phyloP scores from a whole-genome alignment of 1,140 invertebrate species.

The Temnothorax longispinosus region DNA sequence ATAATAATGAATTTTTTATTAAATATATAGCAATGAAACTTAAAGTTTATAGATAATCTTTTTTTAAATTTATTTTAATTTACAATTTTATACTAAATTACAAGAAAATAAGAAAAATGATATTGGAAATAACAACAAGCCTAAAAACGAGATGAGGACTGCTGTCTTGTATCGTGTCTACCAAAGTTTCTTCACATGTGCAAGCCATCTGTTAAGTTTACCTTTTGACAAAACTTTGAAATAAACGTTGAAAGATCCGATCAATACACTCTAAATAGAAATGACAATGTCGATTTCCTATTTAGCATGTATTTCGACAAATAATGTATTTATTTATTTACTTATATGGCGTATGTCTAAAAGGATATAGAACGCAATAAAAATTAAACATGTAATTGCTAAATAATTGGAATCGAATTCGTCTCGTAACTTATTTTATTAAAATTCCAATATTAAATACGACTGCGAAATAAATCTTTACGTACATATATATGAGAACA shows the following conservation, averaged over 20 bases:
- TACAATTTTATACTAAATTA: background rate
- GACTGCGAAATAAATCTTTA: background rate
- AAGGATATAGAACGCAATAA: background rate
- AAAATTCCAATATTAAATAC: background rate
- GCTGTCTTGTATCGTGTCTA: background rate
- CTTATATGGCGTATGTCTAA: background rate
- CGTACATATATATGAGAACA: no score
- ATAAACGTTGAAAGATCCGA: no score
- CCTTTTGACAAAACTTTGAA: background rate
- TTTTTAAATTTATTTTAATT: background rate
- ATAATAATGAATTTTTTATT: background rate
- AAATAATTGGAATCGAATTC: background rate
- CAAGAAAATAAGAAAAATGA: background rate
- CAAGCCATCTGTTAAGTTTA: slow-evolving; percentile 61
- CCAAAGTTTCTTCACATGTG: slow-evolving; percentile 64
- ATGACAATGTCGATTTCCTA: background rate
- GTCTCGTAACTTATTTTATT: background rate
- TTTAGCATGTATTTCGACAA: background rate
- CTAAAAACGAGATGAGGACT: slow-evolving; percentile 4
- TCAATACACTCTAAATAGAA: background rate
- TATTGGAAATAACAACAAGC: background rate
- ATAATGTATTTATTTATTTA: slow-evolving; percentile 4
- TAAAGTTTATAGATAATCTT: background rate
- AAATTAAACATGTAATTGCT: background rate
- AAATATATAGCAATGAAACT: background rate